Base-by-base conservation (phyloP, 2,797 vertebrate genomes). In the Anabacerthia variegaticeps region DNA sequence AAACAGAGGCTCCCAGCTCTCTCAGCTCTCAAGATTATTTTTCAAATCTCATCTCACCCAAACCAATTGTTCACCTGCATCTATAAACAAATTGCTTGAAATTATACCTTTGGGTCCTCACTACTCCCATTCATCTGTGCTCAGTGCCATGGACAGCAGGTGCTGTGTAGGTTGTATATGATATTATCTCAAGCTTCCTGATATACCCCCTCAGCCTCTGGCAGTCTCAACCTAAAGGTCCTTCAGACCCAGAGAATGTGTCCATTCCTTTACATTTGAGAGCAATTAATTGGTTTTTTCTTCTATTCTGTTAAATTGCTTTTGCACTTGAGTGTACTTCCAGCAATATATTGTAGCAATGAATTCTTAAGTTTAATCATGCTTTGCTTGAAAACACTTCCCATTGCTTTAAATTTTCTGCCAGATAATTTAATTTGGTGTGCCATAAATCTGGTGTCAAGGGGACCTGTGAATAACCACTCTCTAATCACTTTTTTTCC, bases 391-490 rank as follows among this genome's bases (percentile, higher is more conserved):
- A 46, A 87, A 87, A 92, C 58, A 54, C 37, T 88, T 85, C 63
- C 34, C 41, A 20, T 49, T 82, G 88, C 72, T 79, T 95, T 92
- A 75, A 78, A 78, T 93, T 93, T 82, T 82, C 88, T 71, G 72
- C n/a, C 79, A 92, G 63, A 43, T 83, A 90, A 88, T 78, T 91
- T 91, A 85, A 75, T 89, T 68, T 68, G 62, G 58, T 65, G 44
- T 56, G 22, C 41, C 62, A 49, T 87, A 87, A 92, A 91, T 77
- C 62, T 67, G 49, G 27, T 68, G 51, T 61, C 74, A 79, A 61
- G 58, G 74, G 71, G 94, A 87, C 74, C 26, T 61, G 54, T 55
- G 82, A 89, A 63, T 67, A 87, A 81, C 62, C 54, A 18, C 28
- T n/a, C 49, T 52, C 52, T 69, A 87, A 93, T 81, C 24, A 34